phyloP scores from a whole-genome alignment of 2,113 vertebrate genomes.

The Eurystomus gularis region DNA sequence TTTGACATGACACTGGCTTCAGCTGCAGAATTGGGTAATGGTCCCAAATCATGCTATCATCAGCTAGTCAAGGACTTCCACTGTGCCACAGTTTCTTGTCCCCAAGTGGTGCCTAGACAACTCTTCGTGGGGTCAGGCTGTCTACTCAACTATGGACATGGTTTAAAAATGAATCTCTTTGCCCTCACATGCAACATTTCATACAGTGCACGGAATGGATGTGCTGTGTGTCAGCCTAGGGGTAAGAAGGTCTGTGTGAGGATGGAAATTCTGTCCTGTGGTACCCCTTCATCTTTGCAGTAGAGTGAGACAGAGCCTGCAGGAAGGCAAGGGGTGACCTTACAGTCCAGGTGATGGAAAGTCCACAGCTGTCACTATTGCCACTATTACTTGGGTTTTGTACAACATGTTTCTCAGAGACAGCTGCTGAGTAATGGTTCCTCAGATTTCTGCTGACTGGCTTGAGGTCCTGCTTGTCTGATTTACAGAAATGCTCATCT shows the following conservation, averaged over 20 bases:
- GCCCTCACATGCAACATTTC: not conserved
- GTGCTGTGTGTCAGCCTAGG: not conserved
- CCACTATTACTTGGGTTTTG: not conserved
- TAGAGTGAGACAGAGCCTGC: not conserved
- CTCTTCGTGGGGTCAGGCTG: not conserved
- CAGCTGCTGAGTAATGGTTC: not conserved
- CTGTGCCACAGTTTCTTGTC: not conserved
- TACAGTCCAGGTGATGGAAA: not conserved
- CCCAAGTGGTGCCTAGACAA: not conserved
- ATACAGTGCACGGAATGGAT: rapidly evolving
- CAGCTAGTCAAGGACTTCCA: not conserved
- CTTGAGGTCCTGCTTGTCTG: not conserved
- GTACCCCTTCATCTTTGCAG: not conserved
- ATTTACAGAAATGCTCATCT: not conserved
- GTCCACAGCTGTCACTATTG: not conserved
- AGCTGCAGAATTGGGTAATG: not conserved
- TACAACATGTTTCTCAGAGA: not conserved
- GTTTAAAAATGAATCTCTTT: not conserved
- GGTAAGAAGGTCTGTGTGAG: not conserved
- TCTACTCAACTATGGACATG: not conserved
- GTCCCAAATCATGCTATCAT: not conserved
- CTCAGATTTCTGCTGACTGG: not conserved
- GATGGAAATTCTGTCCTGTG: not conserved
- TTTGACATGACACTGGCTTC: not conserved
- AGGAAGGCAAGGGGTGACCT: not conserved